These are phyloP conservation scores for Brachyalestes nurse DNA, from an alignment of 2,797 vertebrate species.

Conservation along the genomic window DNA sequence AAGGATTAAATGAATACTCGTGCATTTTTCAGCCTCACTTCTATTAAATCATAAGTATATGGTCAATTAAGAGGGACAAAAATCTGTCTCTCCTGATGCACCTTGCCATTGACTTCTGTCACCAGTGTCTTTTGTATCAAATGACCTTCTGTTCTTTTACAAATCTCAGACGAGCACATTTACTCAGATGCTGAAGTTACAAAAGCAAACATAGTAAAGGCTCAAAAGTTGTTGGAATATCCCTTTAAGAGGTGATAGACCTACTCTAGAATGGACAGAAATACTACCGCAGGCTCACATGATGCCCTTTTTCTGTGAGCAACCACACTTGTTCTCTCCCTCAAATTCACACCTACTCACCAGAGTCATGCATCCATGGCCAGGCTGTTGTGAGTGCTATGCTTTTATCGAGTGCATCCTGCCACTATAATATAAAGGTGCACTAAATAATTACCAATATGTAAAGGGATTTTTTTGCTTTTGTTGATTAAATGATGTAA, in stretches of 20 bases:
- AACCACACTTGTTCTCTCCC: slow-evolving; percentile 57
- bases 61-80: not conserved
- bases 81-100: not conserved
- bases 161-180: too few relatives aligned
- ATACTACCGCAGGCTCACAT: not conserved
- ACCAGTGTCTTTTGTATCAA: not conserved
- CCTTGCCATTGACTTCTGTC: not conserved
- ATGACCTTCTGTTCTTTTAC: too few relatives aligned
- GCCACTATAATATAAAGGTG: slow-evolving; percentile 13
- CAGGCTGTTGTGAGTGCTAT: slow-evolving; percentile 71
- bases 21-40: not conserved
- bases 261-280: not conserved
- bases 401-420: slow-evolving; percentile 21
- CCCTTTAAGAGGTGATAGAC: not conserved
- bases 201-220: too few relatives aligned
- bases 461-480: not conserved
- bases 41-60: not conserved
- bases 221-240: not conserved
- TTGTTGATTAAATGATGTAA: slow-evolving; percentile 10
- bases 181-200: not conserved
- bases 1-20: not conserved
- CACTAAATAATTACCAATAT: not conserved
- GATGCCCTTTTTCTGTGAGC: slow-evolving; percentile 39
- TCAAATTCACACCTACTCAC: slow-evolving; percentile 33
- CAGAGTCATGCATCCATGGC: not conserved